A percentile compares a stretch with the other conserved stretches of the same genome.
phyloP scores from a whole-genome alignment of 2,113 vertebrate genomes.

The Pagrus major region DNA sequence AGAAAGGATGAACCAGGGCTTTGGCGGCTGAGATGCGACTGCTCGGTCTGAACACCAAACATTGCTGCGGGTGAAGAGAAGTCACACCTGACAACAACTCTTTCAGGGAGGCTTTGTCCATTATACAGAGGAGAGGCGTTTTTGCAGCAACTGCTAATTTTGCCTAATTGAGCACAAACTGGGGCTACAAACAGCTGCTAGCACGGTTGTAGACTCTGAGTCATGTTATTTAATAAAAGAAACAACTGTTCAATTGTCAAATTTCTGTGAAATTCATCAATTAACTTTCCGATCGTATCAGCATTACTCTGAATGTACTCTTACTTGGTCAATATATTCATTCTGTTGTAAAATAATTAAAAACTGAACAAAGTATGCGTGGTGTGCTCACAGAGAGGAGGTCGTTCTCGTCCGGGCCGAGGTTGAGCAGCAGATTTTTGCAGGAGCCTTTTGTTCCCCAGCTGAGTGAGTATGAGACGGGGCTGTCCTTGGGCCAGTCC shows the following conservation, averaged over 20 bases:
- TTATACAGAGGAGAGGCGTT: too few species aligned
- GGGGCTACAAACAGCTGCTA: too few species aligned
- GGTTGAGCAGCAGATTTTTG: slow-evolving; percentile 64
- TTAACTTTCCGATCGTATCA: neutral
- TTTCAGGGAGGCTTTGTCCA: too few species aligned
- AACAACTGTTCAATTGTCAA: neutral
- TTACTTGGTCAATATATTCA: neutral
- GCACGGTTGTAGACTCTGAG: too few species aligned
- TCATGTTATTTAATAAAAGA: too few species aligned
- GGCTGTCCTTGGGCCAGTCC: slow-evolving; percentile 82
- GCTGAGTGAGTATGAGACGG: slow-evolving; percentile 61
- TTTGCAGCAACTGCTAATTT: too few species aligned
- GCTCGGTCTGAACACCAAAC: slow-evolving; percentile 79
- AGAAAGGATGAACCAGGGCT: slow-evolving; percentile 82
- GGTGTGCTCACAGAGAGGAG: slow-evolving; percentile 77
- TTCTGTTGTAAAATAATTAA: neutral
- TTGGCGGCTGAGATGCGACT: slow-evolving; percentile 79
- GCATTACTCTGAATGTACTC: neutral
- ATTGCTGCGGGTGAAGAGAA: slow-evolving; percentile 72
- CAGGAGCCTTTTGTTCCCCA: slow-evolving; percentile 52
- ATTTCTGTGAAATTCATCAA: neutral
- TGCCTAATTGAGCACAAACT: too few species aligned
- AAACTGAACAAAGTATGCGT: neutral
- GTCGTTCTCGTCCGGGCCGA: slow-evolving; percentile 70
- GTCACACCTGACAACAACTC: slow-evolving; percentile 3